These are phyloP conservation scores for Toxotes chatareus DNA, from an alignment of 2,113 vertebrate species.

Conservation along the genomic window DNA sequence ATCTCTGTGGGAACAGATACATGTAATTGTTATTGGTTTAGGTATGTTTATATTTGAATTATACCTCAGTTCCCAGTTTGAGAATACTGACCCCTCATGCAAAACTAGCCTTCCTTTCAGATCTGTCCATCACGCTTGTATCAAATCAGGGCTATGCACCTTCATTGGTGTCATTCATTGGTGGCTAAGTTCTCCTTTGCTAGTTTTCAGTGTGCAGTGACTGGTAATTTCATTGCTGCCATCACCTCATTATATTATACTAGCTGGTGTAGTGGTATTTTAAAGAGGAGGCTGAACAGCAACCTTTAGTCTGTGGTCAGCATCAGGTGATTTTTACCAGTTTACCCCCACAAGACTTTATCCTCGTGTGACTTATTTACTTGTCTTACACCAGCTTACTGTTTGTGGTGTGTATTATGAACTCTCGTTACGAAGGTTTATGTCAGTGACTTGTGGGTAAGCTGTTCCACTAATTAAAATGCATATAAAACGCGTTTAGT, in stretches of 20 bases:
- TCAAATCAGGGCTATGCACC: neutral
- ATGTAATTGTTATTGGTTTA: too few relatives aligned
- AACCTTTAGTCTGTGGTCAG: slow-evolving; percentile 29
- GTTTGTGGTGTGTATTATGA: slow-evolving; percentile 23
- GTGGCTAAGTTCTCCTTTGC: neutral
- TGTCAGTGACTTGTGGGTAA: neutral
- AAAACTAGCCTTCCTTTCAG: neutral
- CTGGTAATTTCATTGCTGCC: slow-evolving; percentile 18
- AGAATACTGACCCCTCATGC: neutral
- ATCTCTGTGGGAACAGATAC: too few relatives aligned
- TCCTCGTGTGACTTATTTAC: slow-evolving; percentile 34
- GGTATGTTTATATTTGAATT: too few relatives aligned
- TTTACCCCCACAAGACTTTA: neutral
- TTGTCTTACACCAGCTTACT: slow-evolving; percentile 15
- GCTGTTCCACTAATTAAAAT: slow-evolving; percentile 31
- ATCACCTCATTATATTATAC: slow-evolving; percentile 25
- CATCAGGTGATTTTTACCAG: slow-evolving; percentile 39
- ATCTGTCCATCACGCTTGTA: neutral
- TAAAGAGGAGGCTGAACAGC: slow-evolving; percentile 30
- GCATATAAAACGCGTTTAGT: slow-evolving; percentile 11
- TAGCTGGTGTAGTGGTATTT: slow-evolving; percentile 32
- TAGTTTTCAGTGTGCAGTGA: neutral
- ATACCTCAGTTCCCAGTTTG: too few relatives aligned
- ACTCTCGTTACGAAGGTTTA: slow-evolving; percentile 43
- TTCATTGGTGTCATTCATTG: neutral